A percentile compares a stretch with the other conserved stretches of the same genome.
phyloP scores from a whole-genome alignment of 1,140 invertebrate species.

The Diorhabda sublineata region DNA sequence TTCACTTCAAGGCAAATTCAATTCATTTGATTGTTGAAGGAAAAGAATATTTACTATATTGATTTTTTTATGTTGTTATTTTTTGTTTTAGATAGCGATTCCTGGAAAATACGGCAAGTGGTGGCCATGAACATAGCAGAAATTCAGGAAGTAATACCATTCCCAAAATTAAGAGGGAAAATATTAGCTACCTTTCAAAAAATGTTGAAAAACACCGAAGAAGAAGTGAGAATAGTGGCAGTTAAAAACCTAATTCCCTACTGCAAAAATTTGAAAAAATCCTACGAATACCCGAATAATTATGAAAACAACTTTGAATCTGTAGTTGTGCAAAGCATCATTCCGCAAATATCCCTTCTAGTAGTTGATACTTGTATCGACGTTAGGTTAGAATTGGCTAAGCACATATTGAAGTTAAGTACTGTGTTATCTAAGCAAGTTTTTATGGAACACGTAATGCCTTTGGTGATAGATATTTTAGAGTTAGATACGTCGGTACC shows the following conservation, averaged over 20 bases:
- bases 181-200: conserved; percentile 32
- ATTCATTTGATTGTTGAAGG: too few relatives aligned
- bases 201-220: conserved; percentile 33
- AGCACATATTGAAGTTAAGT: conserved; percentile 32
- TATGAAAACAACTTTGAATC: conserved; percentile 32
- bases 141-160: conserved; percentile 29
- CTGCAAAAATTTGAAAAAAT: conserved; percentile 30
- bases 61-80: neutral
- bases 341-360: conserved; percentile 34
- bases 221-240: conserved; percentile 32
- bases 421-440: conserved; percentile 29
- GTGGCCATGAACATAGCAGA: conserved; percentile 32
- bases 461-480: conserved; percentile 31
- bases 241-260: conserved; percentile 36
- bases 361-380: conserved; percentile 32
- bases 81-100: conserved; percentile 31
- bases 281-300: conserved; percentile 19
- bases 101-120: conserved; percentile 38
- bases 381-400: conserved; percentile 34
- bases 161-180: conserved; percentile 23
- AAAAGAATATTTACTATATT: neutral
- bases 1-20: neutral
- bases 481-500: conserved; percentile 33
- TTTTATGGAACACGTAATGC: conserved; percentile 34
- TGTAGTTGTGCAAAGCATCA: conserved; percentile 34